A percentile compares a stretch with the other conserved stretches of the same genome.
These are phyloP conservation scores for Coecobrya sp. DNA, from an alignment of 2,888 invertebrate genomes.

Conservation along the genomic window DNA sequence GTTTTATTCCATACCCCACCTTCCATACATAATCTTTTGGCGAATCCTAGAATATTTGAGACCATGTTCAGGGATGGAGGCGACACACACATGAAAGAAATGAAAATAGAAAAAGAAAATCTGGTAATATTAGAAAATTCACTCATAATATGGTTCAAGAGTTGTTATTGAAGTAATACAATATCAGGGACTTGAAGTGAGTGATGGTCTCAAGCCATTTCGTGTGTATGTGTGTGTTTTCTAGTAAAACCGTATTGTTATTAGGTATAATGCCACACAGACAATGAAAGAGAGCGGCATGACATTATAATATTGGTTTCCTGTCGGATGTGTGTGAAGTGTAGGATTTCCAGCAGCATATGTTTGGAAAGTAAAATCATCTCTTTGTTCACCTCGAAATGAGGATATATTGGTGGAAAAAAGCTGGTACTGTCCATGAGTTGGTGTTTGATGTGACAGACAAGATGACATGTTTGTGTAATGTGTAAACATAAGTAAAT, in stretches of 20 bases:
- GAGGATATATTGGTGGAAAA: background rate
- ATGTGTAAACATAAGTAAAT: slow-evolving; percentile 9
- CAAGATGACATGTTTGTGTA: slow-evolving; percentile 12
- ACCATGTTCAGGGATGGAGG: background rate
- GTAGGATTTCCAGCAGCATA: background rate
- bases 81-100: background rate
- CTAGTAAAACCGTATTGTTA: background rate
- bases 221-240: slow-evolving; percentile 1
- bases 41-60: slow-evolving; percentile 91
- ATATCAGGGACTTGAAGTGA: background rate
- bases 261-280: background rate
- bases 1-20: slow-evolving; percentile 96
- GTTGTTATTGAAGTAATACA: slow-evolving; percentile 8
- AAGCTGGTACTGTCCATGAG: background rate
- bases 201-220: background rate
- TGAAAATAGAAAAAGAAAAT: slow-evolving; percentile 5
- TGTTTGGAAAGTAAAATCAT: slow-evolving; percentile 8
- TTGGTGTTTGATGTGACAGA: slow-evolving; percentile 23
- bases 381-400: background rate
- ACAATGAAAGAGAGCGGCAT: background rate
- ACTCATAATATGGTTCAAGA: background rate
- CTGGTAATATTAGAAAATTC: background rate
- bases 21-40: slow-evolving; percentile 92
- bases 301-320: slow-evolving; percentile 44
- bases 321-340: slow-evolving; percentile 14